Evolutionary conservation across 1,140 invertebrate species (phyloP), one percentile per base, ranked within the genome.

Genomic region (Nylanderia fulva): DNA sequence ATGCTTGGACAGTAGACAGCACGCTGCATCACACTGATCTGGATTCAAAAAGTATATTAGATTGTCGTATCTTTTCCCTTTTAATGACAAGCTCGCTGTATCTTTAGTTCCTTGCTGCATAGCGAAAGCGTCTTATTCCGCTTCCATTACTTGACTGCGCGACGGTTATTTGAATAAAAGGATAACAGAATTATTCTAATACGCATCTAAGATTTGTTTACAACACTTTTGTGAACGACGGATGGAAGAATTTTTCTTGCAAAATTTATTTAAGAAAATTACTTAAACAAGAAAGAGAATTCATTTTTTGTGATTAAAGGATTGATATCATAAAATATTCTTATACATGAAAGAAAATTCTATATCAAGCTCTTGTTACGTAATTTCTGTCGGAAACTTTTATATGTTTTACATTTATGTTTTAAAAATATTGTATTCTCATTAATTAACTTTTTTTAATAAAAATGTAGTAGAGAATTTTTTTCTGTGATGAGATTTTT

Each of bases 131-230:
- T 68, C 33, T 79, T 79, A 69, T 69, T 69, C 27, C 33, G 29
- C 24, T 80, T 80, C 21, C 24, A 39, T 56, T 69, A 66, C n/a
- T 52, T 27, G 29, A 36, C 21, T 80, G 48, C 11, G 42, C n/a
- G 33, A 69, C 18, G 15, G 45, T 29, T 69, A 56, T 69, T 56
- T 39, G 15, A 68, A 21, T 2, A 69, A n/a, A n/a, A n/a, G 27
- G 69, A 42, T 69, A 64, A 64, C 11, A 42, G 2, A 33, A 54
- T 9, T 42, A 27, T 79, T 77, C 36, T 52, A 4, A 52, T n/a
- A n/a, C n/a, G 24, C n/a, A 8, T 52, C 4, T 69, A 27, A 52
- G 15, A 42, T 21, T 68, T 42, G 18, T 52, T 45, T 68, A 33
- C 24, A 29, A 45, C n/a, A n/a, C n/a, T n/a, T n/a, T n/a, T n/a